Base-by-base conservation (phyloP, 2,113 vertebrate genomes). In the Oostethus manadensis region DNA sequence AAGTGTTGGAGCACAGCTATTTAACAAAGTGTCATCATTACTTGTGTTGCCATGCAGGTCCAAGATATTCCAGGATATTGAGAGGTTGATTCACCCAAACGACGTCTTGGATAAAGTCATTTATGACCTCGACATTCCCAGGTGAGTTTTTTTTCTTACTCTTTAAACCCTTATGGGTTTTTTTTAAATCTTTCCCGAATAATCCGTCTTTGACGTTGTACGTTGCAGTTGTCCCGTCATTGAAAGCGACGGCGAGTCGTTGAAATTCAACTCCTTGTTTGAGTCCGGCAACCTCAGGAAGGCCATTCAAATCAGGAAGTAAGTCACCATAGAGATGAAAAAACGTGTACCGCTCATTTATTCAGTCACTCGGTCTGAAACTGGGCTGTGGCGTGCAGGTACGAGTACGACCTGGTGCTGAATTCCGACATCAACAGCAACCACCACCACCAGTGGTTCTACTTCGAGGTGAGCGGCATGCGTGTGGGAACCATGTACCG, bases 341-440 rank as follows among this genome's bases (percentile, higher is more conserved):
- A 9, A 58, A 20, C 14, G 1, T 58, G 29, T 40, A 4, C 8
- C 56, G 8, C 51, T 71, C 35, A 40, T 11, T 40, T n/a, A 18
- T 18, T 33, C 6, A 13, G 38, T 42, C 38, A 14, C 13, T 42
- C 13, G 3, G 3, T 42, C 11, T 42, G 14, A 42, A 42, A 42
- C 4, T 4, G 38, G 13, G 10, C 33, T 13, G 13, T 14, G 38
- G 38, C 38, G 13, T 14, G 7, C 70, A 99, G 97, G 89, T 89
- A 91, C 23, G 97, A 99, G 66, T 99, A 99, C 77, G 97, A 99
- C 85, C 92, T 99, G 66, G 92, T 99, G 86, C 84, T 98, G 83
- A 98, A 99, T 82, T 96, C 97, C 0, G 97, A 99, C 84, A 95
- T 99, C 90, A 99, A 99, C 81, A 99, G 94, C 82, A 99, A 98